phyloP scores from a whole-genome alignment of 2,113 vertebrate genomes.

The Girardinichthys multiradiatus region DNA sequence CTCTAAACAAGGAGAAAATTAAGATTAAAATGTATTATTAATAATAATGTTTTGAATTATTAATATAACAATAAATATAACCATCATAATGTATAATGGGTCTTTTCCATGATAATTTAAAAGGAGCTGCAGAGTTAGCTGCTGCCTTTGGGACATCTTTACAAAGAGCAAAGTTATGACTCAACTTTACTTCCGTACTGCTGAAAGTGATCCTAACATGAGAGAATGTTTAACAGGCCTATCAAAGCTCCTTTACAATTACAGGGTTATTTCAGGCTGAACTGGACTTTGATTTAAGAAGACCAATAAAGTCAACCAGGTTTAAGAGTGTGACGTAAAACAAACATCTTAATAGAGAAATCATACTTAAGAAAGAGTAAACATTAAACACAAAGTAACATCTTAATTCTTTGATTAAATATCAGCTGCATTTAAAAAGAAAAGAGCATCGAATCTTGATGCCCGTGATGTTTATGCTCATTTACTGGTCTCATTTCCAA shows the following conservation, averaged over 20 bases:
- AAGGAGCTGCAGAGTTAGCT: conserved; percentile 3
- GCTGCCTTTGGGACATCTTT: too few relatives aligned
- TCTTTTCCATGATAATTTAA: background rate
- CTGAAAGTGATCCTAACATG: background rate
- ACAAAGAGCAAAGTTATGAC: background rate
- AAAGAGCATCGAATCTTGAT: too few relatives aligned
- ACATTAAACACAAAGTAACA: too few relatives aligned
- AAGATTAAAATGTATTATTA: too few relatives aligned
- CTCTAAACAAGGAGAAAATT: conserved; percentile 67
- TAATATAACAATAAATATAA: background rate
- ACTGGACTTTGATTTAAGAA: conserved; percentile 12
- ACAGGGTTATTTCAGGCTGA: conserved; percentile 7
- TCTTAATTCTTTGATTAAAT: too few relatives aligned
- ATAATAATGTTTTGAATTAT: too few relatives aligned
- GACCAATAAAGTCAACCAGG: background rate
- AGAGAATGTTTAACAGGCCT: conserved; percentile 14
- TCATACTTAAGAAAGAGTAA: too few relatives aligned
- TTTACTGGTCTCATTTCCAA: background rate
- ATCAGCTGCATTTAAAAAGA: too few relatives aligned
- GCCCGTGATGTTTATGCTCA: background rate
- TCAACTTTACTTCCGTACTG: background rate
- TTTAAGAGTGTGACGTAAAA: background rate
- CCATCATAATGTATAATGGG: background rate
- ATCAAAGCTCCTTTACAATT: background rate
- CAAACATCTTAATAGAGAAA: background rate